phyloP scores from a whole-genome alignment of 2,113 vertebrate genomes.

The Apodemus sylvaticus region DNA sequence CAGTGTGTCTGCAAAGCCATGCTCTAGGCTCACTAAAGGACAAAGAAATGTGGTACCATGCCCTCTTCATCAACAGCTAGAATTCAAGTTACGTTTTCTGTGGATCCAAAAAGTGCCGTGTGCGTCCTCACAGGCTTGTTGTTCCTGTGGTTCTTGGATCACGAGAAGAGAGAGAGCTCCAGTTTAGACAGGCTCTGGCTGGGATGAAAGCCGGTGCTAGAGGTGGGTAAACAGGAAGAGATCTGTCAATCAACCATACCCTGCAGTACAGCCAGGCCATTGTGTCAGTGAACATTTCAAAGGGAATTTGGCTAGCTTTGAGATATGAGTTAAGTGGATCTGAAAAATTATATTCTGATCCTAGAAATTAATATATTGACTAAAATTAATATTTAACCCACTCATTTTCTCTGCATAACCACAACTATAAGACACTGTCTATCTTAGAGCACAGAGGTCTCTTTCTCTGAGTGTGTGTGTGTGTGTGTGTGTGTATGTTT shows the following conservation, averaged over 20 bases:
- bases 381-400: conserved; percentile 22
- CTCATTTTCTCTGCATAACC: not conserved
- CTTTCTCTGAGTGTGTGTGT: too few relatives aligned
- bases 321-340: not conserved
- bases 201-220: conserved; percentile 58
- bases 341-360: not conserved
- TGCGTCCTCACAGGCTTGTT: conserved; percentile 54
- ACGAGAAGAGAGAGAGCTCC: conserved; percentile 48
- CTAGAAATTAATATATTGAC: not conserved
- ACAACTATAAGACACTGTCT: not conserved
- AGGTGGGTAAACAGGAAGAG: conserved; percentile 52
- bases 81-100: conserved; percentile 29
- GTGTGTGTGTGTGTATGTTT: not conserved
- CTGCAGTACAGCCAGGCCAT: not conserved
- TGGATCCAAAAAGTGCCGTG: not conserved
- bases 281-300: not conserved
- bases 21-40: not conserved
- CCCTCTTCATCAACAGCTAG: not conserved
- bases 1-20: not conserved
- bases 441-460: not conserved
- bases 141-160: conserved; percentile 46
- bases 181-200: conserved; percentile 57
- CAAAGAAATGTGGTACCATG: not conserved
- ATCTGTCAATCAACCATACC: conserved; percentile 6
- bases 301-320: conserved; percentile 23